A percentile compares a stretch with the other conserved stretches of the same genome.
Evolutionary conservation across 2,113 vertebrate genomes (phyloP).

Genomic region (Phrynocephalus versicolor): DNA sequence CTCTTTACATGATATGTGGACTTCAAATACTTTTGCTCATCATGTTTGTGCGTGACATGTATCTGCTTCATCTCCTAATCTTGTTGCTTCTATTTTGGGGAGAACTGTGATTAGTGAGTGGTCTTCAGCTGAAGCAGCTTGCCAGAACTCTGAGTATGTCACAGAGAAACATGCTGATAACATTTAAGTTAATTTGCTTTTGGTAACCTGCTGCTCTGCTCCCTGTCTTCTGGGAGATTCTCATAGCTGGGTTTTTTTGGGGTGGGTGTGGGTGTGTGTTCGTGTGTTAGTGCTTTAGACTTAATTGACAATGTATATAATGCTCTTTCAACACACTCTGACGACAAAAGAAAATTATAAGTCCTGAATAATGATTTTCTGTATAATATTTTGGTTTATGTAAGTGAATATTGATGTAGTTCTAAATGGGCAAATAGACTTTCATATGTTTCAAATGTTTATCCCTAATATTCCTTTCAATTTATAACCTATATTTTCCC

Average conservation of each 20-base stretch:
- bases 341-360: constrained; percentile 1
- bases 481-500: background rate
- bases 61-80: background rate
- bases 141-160: background rate
- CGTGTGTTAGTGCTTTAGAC: background rate
- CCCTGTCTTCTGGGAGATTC: constrained; percentile 22
- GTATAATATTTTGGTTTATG: background rate
- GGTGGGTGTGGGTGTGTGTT: no score
- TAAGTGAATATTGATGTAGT: background rate
- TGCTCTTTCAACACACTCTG: background rate
- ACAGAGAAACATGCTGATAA: background rate
- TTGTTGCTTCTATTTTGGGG: constrained; percentile 24
- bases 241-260: background rate
- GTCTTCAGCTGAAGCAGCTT: constrained; percentile 3
- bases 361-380: background rate
- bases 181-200: background rate
- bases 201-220: constrained; percentile 7
- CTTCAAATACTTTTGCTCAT: constrained; percentile 42
- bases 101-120: background rate
- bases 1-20: background rate
- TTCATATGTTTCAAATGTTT: background rate
- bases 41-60: constrained; percentile 47
- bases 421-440: background rate
- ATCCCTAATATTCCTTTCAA: background rate
- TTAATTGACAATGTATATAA: background rate